Conservation (phyloP, 2,113 vertebrate genomes). For the Entomyzon cyanotis region DNA sequence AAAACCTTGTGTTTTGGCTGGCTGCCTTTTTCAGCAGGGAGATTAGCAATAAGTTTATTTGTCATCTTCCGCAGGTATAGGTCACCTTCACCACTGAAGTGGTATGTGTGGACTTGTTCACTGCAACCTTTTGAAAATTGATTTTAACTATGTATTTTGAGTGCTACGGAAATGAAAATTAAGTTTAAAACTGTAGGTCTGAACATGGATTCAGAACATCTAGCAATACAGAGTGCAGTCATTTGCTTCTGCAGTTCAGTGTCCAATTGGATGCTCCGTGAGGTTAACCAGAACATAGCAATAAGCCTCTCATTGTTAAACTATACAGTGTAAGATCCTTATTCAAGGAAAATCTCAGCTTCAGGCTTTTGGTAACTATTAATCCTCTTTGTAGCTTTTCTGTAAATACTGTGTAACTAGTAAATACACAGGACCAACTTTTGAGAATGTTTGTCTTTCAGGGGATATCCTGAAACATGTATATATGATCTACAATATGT, state of each 20-base stretch:
- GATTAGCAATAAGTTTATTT: neutral
- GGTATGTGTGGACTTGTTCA: neutral
- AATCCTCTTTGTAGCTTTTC: neutral
- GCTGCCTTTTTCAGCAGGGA: neutral
- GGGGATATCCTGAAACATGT: fast-evolving
- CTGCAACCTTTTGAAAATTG: neutral
- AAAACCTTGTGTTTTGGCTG: neutral
- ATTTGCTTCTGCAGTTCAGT: neutral
- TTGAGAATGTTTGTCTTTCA: neutral
- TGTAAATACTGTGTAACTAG: neutral
- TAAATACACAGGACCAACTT: neutral
- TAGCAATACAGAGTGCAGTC: neutral
- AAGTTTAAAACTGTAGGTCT: neutral
- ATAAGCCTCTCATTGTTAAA: neutral
- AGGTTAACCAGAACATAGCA: neutral
- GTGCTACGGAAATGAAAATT: neutral
- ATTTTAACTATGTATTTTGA: neutral
- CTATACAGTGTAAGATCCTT: neutral
- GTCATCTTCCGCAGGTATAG: neutral
- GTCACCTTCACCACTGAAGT: neutral
- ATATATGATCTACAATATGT: neutral
- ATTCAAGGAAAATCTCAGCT: neutral
- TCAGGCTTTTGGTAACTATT: neutral
- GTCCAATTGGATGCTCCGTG: neutral
- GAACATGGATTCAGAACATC: neutral